These are phyloP conservation scores for Temnothorax unifasciatus DNA, from an alignment of 2,888 invertebrate species.

Conservation along the genomic window DNA sequence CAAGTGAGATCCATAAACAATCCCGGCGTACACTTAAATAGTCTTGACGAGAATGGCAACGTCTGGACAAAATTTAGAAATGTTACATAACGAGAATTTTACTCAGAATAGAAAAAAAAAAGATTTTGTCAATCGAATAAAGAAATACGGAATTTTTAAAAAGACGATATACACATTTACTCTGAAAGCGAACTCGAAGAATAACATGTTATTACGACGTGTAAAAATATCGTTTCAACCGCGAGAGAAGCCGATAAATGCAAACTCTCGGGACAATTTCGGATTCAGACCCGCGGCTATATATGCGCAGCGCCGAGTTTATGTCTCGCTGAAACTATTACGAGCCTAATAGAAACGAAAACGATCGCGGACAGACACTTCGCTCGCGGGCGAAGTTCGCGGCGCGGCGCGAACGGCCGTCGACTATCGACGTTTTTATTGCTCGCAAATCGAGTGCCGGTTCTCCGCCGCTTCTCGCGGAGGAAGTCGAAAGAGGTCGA, in stretches of 20 bases:
- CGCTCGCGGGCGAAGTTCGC: slow-evolving; percentile 40
- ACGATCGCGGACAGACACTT: slow-evolving; percentile 30
- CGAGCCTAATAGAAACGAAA: slow-evolving; percentile 53
- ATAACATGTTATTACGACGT: slow-evolving; percentile 18
- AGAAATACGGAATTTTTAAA: background rate
- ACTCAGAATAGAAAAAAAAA: background rate
- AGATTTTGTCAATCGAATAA: background rate
- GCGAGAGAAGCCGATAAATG: slow-evolving; percentile 20
- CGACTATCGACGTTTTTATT: slow-evolving; percentile 87
- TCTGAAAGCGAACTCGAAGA: background rate
- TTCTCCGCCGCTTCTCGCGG: slow-evolving; percentile 24
- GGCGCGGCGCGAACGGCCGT: slow-evolving; percentile 74
- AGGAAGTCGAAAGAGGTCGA: slow-evolving; percentile 86
- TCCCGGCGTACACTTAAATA: slow-evolving; percentile 59
- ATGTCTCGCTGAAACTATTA: slow-evolving; percentile 51
- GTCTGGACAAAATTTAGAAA: background rate
- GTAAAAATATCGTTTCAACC: slow-evolving; percentile 1
- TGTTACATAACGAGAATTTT: background rate
- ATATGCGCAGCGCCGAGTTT: slow-evolving; percentile 14
- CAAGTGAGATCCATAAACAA: slow-evolving; percentile 78
- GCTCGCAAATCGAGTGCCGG: slow-evolving; percentile 87
- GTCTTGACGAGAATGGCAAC: background rate
- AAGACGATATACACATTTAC: background rate
- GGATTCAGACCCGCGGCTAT: slow-evolving; percentile 28
- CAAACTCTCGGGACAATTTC: slow-evolving; percentile 27